phyloP scores from a whole-genome alignment of 2,797 vertebrate genomes.

The Leontocebus nigricollis region DNA sequence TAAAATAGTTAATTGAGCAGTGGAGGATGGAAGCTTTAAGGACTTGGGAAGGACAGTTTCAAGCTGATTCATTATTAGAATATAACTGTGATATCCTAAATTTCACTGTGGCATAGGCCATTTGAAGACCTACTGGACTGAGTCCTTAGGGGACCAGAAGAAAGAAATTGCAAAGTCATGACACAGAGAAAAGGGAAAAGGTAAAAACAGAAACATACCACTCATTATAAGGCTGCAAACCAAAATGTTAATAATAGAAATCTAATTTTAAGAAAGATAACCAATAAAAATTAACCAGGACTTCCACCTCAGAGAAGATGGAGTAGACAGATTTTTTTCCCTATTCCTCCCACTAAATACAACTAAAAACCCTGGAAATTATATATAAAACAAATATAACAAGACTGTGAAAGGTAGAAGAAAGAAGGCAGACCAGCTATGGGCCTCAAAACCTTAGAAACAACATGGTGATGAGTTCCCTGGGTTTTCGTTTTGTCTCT shows the following conservation, averaged over 20 bases:
- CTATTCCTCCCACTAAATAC: neutral
- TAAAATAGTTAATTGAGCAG: neutral
- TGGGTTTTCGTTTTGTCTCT: neutral
- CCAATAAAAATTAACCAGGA: neutral
- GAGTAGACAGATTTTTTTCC: neutral
- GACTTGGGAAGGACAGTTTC: neutral
- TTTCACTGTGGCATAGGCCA: neutral
- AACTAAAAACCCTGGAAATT: neutral
- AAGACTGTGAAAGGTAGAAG: neutral
- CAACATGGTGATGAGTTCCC: neutral
- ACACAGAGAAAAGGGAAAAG: neutral
- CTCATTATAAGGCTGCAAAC: neutral
- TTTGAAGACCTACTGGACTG: neutral
- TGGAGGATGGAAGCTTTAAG: neutral
- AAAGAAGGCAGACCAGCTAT: neutral
- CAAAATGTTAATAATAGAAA: constrained; percentile 29
- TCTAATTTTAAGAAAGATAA: constrained; percentile 1
- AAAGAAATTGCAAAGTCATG: neutral
- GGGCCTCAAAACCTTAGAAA: neutral
- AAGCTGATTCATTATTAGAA: neutral
- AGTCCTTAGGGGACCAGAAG: neutral
- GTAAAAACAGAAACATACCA: neutral
- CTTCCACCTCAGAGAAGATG: neutral
- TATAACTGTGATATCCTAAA: neutral
- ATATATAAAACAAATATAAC: neutral